Conservation (phyloP, 2,797 vertebrate species). For the Dryobates pubescens region DNA sequence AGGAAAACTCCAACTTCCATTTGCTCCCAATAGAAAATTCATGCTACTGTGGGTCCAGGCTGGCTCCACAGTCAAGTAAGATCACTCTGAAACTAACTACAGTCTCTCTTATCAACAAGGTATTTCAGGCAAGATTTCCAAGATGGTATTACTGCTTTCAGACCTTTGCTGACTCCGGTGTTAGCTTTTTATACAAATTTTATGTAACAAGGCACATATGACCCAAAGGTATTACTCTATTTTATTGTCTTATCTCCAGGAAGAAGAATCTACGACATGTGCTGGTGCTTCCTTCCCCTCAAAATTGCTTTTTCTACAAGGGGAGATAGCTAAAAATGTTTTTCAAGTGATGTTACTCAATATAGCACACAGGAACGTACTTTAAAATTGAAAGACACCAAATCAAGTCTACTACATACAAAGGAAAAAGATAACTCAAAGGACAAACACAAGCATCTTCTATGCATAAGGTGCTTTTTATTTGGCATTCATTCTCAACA, state of each 20-base stretch:
- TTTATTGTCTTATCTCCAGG: not conserved
- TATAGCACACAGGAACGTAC: not conserved
- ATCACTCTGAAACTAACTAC: not conserved
- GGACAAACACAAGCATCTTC: not conserved
- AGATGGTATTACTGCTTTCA: not conserved
- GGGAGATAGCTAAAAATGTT: not conserved
- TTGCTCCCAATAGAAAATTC: not conserved
- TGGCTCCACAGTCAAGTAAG: not conserved
- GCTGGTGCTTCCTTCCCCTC: not conserved
- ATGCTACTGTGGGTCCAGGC: not conserved
- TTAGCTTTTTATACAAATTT: not conserved
- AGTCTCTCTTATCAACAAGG: not conserved
- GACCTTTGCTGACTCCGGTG: not conserved
- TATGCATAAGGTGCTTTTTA: rapidly evolving
- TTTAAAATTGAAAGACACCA: not conserved
- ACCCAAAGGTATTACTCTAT: not conserved
- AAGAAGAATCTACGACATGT: not conserved
- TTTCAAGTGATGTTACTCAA: not conserved
- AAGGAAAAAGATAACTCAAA: not conserved
- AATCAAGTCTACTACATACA: not conserved
- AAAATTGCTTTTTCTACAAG: not conserved
- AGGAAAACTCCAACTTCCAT: not conserved
- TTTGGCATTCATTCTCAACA: not conserved
- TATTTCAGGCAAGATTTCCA: not conserved
- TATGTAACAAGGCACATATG: rapidly evolving